Evolutionary conservation across 1,140 invertebrate genomes (phyloP), one percentile per base, ranked within the genome.

Genomic region (Tribolium castaneum): DNA sequence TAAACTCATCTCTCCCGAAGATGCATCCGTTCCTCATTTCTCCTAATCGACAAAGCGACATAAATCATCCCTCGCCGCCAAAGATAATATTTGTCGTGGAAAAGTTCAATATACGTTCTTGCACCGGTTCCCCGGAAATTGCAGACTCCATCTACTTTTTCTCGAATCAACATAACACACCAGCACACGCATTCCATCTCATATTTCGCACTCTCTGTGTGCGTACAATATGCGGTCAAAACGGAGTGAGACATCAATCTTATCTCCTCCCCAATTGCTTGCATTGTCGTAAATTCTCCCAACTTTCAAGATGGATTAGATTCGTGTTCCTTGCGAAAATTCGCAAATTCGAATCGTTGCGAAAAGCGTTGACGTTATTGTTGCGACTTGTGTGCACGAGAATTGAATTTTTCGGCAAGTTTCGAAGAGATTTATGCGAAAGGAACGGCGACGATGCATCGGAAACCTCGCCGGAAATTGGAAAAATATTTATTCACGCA

Each of bases 291-390:
- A 82, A 82, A 82, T 82, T 80, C 75, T 30, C 66, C 51, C 62
- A 82, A 82, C 80, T 82, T 82, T 82, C 80, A 78, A 82, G 81
- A 82, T 82, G 81, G 81, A 82, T 82, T 81, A 82, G 80, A 78
- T 80, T 79, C 81, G 25, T 6, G 25, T 6, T 30, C 74, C 75
- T 66, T 30, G 30, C 10, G 14, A 30, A 30, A 66, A 39, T 66
- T 14, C 25, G 25, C n/a, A 66, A 66, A 66, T 22, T 12, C n/a
- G 10, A 62, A 19, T 62, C 56, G 25, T 62, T 62, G 25, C 22
- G 6, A 45, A 45, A 45, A 45, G 39, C n/a, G 39, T 10, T 45
- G 39, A 45, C n/a, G 39, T 45, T 45, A 45, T 45, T 45, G 39
- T 45, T 45, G n/a, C 39, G 39, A 45, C 7, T 45, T n/a, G 7